Percentiles rank a stretch among this genome's conserved stretches.
Conservation (phyloP, 1,140 invertebrate species). For the Aporrectodea caliginosa region DNA sequence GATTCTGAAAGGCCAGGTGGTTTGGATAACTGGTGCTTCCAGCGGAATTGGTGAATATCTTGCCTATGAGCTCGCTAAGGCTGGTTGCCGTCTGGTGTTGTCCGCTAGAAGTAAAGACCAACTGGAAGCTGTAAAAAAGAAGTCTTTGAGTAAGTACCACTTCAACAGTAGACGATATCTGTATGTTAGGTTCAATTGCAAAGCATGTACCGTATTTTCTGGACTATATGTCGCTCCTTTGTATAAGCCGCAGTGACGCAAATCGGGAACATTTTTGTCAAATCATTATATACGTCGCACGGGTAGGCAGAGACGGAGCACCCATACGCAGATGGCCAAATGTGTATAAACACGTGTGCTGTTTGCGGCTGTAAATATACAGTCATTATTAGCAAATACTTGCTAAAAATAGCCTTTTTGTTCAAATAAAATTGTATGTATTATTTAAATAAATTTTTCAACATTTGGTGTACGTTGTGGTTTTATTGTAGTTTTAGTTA, state of each 20-base stretch:
- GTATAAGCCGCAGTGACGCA: not conserved
- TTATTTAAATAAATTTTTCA: no score
- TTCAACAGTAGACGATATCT: not conserved
- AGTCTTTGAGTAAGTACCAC: constrained; percentile 62
- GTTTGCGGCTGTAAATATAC: no score
- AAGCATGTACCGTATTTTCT: no score
- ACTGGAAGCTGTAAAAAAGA: constrained; percentile 69
- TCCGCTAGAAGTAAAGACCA: constrained; percentile 70
- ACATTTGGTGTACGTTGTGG: no score
- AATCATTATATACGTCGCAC: not conserved
- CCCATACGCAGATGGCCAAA: not conserved
- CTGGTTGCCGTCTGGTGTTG: constrained; percentile 69
- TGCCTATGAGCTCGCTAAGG: constrained; percentile 68
- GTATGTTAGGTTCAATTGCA: no score
- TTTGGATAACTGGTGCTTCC: constrained; percentile 85
- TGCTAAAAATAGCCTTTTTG: no score
- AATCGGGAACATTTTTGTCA: not conserved
- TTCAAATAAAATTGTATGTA: no score
- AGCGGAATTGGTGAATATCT: constrained; percentile 81
- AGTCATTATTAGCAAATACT: no score
- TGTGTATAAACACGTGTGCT: no score
- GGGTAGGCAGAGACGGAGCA: not conserved
- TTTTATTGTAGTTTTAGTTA: no score
- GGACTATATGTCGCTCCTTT: not conserved
- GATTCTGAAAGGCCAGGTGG: constrained; percentile 66